phyloP scores from a whole-genome alignment of 2,888 invertebrate species.

The Baccha elongata region DNA sequence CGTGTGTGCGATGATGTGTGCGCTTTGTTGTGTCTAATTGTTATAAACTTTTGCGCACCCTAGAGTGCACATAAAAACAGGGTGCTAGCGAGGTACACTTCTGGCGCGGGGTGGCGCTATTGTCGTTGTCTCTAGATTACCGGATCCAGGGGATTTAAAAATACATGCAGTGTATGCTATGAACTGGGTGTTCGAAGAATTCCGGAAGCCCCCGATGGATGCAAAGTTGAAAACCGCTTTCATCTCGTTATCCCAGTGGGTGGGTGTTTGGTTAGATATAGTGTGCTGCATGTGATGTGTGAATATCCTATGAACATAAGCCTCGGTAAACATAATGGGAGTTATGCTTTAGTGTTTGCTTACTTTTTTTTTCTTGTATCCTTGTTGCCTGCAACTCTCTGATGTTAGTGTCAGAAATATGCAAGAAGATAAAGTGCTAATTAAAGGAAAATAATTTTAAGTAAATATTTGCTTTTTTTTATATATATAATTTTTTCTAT shows the following conservation, averaged over 20 bases:
- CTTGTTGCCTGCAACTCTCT: not conserved
- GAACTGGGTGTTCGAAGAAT: slow-evolving; percentile 15
- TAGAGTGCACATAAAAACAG: slow-evolving; percentile 29
- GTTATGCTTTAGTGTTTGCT: slow-evolving; percentile 13
- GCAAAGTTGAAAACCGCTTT: slow-evolving; percentile 33
- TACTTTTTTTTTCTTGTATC: slow-evolving; percentile 3
- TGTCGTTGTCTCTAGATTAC: slow-evolving; percentile 28
- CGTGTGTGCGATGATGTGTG: slow-evolving; percentile 39
- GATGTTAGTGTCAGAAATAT: slow-evolving; percentile 11
- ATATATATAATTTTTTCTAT: not conserved
- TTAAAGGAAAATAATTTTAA: slow-evolving; percentile 49
- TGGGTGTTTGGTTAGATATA: not conserved
- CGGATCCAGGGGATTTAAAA: slow-evolving; percentile 21
- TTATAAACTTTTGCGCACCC: slow-evolving; percentile 61
- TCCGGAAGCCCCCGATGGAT: slow-evolving; percentile 18
- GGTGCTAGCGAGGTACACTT: not conserved
- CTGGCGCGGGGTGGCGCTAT: not conserved
- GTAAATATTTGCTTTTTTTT: slow-evolving; percentile 43
- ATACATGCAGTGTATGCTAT: slow-evolving; percentile 19
- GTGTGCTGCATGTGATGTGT: slow-evolving; percentile 37
- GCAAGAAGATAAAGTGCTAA: slow-evolving; percentile 31
- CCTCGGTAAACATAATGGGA: slow-evolving; percentile 36
- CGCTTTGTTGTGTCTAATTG: slow-evolving; percentile 65
- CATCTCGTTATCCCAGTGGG: slow-evolving; percentile 26
- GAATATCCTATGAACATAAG: slow-evolving; percentile 41